Conservation (phyloP, 2,888 invertebrate species). For the Drosophila rubida region DNA sequence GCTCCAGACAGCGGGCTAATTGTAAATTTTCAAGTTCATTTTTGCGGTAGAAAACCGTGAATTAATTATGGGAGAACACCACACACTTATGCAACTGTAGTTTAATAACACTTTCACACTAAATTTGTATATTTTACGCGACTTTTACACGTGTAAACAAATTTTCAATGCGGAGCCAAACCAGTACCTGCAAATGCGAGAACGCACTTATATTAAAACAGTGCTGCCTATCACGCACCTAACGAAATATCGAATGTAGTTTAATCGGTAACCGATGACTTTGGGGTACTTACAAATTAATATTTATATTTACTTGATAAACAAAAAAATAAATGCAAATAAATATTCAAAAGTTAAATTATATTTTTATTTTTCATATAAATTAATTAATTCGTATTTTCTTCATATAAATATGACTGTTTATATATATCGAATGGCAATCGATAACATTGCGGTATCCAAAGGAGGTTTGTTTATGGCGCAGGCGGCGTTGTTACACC, state of each 20-base stretch:
- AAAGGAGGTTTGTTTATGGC: constrained; percentile 20
- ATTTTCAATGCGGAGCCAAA: constrained; percentile 66
- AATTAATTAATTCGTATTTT: neutral
- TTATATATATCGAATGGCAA: neutral
- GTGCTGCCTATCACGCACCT: constrained; percentile 46
- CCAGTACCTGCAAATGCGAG: constrained; percentile 84
- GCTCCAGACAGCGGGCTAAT: constrained; percentile 72
- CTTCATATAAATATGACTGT: neutral
- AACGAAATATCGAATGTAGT: constrained; percentile 36
- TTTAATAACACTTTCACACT: constrained; percentile 47
- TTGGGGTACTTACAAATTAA: neutral
- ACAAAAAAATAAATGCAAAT: neutral
- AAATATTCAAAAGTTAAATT: neutral
- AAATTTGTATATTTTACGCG: constrained; percentile 29
- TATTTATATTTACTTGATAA: neutral
- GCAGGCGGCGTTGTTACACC: constrained; percentile 18
- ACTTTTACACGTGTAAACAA: constrained; percentile 58
- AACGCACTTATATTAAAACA: constrained; percentile 82
- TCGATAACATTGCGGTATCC: constrained; percentile 18
- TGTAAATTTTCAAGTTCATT: constrained; percentile 64
- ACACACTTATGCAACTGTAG: constrained; percentile 15
- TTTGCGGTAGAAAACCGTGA: constrained; percentile 33
- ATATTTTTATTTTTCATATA: neutral
- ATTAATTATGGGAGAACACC: constrained; percentile 38
- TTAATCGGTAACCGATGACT: constrained; percentile 10